Evolutionary conservation across 2,113 vertebrate genomes (phyloP), one percentile per base, ranked within the genome.

Genomic region (Xiphophorus maculatus): DNA sequence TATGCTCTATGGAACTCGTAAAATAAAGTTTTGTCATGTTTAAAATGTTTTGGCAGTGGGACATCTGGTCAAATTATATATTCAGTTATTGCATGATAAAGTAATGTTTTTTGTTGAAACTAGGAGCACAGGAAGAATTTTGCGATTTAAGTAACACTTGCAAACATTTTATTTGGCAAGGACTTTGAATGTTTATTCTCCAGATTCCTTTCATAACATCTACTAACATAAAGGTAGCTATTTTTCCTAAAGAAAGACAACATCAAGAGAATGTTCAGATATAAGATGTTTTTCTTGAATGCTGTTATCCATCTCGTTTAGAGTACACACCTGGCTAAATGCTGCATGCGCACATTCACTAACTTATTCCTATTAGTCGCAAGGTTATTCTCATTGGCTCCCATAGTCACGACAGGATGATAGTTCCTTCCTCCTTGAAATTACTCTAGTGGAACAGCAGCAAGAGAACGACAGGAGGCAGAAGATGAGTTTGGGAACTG

Each of bases 341-440:
- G 87, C 83, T 87, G 74, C 73, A 77, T 82, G 71, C 71, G 80
- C 81, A 72, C 69, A 28, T 74, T 80, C 71, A 68, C 67, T 76
- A 74, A 86, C 80, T 80, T 71, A 70, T 80, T 84, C 71, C 66
- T 69, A 69, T 80, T 84, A 77, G 81, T 90, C 73, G 69, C 80
- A 78, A 89, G 80, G 83, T 87, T 84, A 73, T 71, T 85, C 72
- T 81, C 87, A 91, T 89, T 89, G 77, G 79, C 69, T 84, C 64
- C 73, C 69, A 76, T 80, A 69, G 77, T 72, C 79, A 76, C 15
- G 5, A 71, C 77, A 82, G 74, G 61, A 63, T 69, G 54, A 70
- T 67, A 58, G 64, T 68, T 68, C 54, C 35, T 60, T 60, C 54
- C 70, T 77, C 76, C 74, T 70, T 75, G 44, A 73, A 71, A 82